phyloP scores from a whole-genome alignment of 1,140 invertebrate species.

The Drosophila willistoni region DNA sequence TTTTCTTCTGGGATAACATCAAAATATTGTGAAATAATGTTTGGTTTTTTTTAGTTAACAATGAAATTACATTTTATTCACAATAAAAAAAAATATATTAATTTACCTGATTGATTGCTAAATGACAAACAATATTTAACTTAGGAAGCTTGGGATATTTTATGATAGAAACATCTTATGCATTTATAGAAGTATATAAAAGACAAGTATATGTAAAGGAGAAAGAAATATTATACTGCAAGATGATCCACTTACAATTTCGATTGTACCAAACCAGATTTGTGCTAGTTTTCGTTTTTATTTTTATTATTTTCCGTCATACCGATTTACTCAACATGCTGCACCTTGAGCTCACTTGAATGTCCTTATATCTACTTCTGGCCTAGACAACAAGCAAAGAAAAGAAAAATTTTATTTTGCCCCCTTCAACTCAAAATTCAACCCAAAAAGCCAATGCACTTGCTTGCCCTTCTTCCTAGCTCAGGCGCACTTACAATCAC shows the following conservation, averaged over 20 bases:
- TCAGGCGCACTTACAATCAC: background rate
- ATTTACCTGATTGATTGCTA: no score
- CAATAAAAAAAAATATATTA: no score
- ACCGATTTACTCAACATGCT: background rate
- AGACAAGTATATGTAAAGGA: background rate
- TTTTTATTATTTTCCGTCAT: background rate
- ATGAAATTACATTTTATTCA: no score
- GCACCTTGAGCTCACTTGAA: slow-evolving; percentile 1
- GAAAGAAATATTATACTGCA: background rate
- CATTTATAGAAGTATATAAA: background rate
- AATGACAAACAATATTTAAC: no score
- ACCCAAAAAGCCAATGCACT: slow-evolving; percentile 63
- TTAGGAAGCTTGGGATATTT: background rate
- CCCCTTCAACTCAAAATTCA: slow-evolving; percentile 64
- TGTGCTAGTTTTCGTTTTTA: background rate
- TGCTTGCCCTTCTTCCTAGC: background rate
- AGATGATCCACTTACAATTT: background rate
- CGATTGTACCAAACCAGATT: background rate
- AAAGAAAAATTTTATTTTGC: slow-evolving; percentile 39
- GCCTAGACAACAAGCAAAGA: slow-evolving; percentile 39
- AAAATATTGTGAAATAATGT: no score
- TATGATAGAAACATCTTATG: background rate
- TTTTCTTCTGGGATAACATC: no score
- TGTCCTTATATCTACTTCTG: background rate
- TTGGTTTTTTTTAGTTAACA: no score